Evolutionary conservation across 2,888 invertebrate genomes (phyloP), one percentile per base, ranked within the genome.

Genomic region (Drosophila imparisetae): DNA sequence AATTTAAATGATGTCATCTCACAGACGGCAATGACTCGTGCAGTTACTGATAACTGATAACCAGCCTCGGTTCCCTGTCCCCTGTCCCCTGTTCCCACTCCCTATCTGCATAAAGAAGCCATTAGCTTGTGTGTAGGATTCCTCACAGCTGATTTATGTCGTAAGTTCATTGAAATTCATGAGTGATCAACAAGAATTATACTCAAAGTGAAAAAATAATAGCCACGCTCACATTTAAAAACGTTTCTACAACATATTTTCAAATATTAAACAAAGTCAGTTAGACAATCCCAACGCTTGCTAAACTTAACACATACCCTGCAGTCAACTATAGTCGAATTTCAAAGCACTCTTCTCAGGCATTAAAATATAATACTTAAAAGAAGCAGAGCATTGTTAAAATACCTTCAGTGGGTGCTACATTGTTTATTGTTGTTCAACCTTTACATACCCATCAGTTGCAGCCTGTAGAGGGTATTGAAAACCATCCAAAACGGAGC

Each of bases 111-210:
- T 57, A 58, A 5, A 62, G 53, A 75, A 75, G 71, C 64, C 80
- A 80, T 80, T 71, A 71, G 80, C 40, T 50, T 34, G 55, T 72
- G 78, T 72, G 81, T 78, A 78, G 78, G 81, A 77, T 72, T 66
- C 61, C 18, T 58, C 60, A 53, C 78, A 75, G 58, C 83, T 89
- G 89, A 84, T 84, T 84, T 89, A 84, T 89, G 78, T 89, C 75
- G 86, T 67, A 81, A 75, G 86, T 86, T 83, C 87, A 86, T 86
- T 89, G 72, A 89, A 84, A 86, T 81, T 86, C 87, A 89, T 74
- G 75, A 75, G 73, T 78, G 78, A 77, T 78, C 81, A 80, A 69
- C 63, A 72, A 78, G 77, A 78, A 80, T 78, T 72, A 78, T 80
- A 76, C 52, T 60, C 72, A 54, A 76, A 68, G 60, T 76, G 81